phyloP scores from a whole-genome alignment of 1,140 invertebrate genomes.

The Diachasma alloeum region DNA sequence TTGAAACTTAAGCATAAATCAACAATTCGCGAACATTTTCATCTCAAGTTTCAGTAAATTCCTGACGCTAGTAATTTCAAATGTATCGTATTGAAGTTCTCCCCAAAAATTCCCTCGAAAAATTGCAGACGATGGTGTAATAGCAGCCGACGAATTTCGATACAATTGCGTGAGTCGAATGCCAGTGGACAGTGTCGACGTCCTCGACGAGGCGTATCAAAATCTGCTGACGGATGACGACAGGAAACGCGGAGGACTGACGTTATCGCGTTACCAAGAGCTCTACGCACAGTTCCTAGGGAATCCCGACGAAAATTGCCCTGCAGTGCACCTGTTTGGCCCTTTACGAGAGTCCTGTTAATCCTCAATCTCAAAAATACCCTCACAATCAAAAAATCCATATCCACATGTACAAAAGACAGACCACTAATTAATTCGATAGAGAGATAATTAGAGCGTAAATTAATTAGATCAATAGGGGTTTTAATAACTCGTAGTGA shows the following conservation, averaged over 20 bases:
- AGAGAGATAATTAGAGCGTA: background rate
- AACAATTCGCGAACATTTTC: background rate
- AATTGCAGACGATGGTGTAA: constrained; percentile 73
- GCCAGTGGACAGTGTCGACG: constrained; percentile 77
- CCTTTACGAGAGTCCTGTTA: constrained; percentile 66
- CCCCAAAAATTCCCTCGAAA: background rate
- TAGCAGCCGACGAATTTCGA: constrained; percentile 81
- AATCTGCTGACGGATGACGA: constrained; percentile 84
- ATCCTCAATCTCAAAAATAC: constrained; percentile 20
- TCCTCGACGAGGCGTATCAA: constrained; percentile 80
- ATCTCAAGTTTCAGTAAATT: no score
- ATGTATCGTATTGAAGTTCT: no score
- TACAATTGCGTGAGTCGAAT: constrained; percentile 83
- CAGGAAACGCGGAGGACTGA: constrained; percentile 78
- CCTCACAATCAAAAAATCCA: constrained; percentile 10
- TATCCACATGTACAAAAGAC: constrained; percentile 38
- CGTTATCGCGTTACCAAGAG: constrained; percentile 80
- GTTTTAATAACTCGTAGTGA: no score
- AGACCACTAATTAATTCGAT: constrained; percentile 13
- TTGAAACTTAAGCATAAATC: no score
- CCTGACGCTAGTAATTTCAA: no score
- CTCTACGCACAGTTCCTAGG: constrained; percentile 83
- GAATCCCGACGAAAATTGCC: constrained; percentile 75
- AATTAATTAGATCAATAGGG: no score
- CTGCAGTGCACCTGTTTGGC: constrained; percentile 81